A percentile compares a stretch with the other conserved stretches of the same genome.
Conservation (phyloP, 2,888 invertebrate genomes). For the Antitype chi region DNA sequence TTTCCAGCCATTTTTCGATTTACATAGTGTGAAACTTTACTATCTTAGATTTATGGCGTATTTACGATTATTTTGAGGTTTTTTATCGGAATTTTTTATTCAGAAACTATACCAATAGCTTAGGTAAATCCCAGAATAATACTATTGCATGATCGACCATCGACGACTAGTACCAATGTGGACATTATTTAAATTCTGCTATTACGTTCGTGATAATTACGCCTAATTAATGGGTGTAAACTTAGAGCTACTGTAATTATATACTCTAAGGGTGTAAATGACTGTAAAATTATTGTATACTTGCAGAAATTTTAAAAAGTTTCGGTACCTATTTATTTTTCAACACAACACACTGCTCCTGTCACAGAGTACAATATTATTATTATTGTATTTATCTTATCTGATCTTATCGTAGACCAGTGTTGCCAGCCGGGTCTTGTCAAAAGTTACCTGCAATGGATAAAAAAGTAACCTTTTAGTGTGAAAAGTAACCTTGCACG, state of each 20-base stretch:
- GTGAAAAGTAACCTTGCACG: too few species aligned
- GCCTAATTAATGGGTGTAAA: background rate
- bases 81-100: background rate
- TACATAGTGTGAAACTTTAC: background rate
- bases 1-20: slow-evolving; percentile 36
- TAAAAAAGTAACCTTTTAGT: too few species aligned
- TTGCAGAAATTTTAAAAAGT: slow-evolving; percentile 18
- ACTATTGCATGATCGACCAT: background rate
- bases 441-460: too few species aligned
- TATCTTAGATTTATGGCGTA: background rate
- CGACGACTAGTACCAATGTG: background rate
- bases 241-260: too few species aligned
- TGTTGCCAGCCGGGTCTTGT: too few species aligned
- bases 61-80: background rate
- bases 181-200: background rate
- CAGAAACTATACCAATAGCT: background rate
- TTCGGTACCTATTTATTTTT: background rate
- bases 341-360: background rate
- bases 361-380: too few species aligned
- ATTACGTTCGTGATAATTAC: background rate
- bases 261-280: too few species aligned
- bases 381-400: too few species aligned
- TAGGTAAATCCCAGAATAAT: background rate
- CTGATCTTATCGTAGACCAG: too few species aligned
- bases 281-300: slow-evolving; percentile 3